Base-by-base conservation (phyloP, 2,888 invertebrate species). In the Dasypolia templi region DNA sequence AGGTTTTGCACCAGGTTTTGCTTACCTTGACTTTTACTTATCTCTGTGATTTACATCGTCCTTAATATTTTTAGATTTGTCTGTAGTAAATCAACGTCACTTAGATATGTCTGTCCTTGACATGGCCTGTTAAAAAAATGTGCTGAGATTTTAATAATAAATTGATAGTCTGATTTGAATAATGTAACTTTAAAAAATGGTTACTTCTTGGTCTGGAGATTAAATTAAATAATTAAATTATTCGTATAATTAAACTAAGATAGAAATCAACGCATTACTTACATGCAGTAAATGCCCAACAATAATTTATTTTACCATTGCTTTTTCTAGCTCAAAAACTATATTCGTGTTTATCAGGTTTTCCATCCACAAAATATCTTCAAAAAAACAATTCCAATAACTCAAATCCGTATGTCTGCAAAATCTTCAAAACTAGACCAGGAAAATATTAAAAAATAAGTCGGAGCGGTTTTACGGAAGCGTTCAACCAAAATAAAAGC, bases 401-500 rank as follows among this genome's bases (percentile, higher is more conserved):
- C 69, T 46, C 39, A 67, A 77, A 56, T 55, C 29, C 32, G 32
- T 65, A 58, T 55, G 49, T 63, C 49, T n/a, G 46, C 29, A 70
- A 83, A 73, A 55, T 62, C 56, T 58, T 63, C 58, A 59, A 84
- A 84, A 70, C 66, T 53, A 70, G 53, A 63, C 55, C 51, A 63
- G 64, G 61, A 66, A 84, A 85, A 87, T 83, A 79, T 81, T 67
- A 81, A 77, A 82, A 86, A 83, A 86, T 84, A 82, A 81, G 63
- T 79, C 59, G 62, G 72, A 83, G 75, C 77, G 75, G 82, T 77
- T 79, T 75, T 70, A 76, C 81, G 58, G 68, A 81, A 75, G 86
- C 87, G 87, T 87, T 89, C 86, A 86, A 84, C 82, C 69, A 83
- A 80, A 88, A 89, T 90, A 90, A 90, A 90, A 87, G 86, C 86